phyloP scores from a whole-genome alignment of 2,888 invertebrate genomes.

The Macroteleia sp. region DNA sequence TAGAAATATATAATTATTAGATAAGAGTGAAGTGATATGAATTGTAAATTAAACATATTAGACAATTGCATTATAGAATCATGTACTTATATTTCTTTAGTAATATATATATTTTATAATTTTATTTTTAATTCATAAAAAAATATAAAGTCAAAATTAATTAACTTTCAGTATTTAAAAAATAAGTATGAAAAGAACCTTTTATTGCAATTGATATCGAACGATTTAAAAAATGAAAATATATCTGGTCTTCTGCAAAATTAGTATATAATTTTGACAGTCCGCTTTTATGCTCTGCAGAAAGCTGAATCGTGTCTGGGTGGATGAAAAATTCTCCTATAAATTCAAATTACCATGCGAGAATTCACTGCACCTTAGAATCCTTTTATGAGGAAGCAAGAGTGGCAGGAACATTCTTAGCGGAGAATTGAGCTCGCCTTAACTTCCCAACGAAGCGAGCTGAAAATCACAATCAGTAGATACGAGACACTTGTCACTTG shows the following conservation, averaged over 20 bases:
- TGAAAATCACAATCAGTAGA: slow-evolving; percentile 56
- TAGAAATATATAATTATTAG: too few relatives aligned
- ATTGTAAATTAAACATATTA: too few relatives aligned
- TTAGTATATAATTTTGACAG: slow-evolving; percentile 66
- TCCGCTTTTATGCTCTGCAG: slow-evolving; percentile 10
- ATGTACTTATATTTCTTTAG: too few relatives aligned
- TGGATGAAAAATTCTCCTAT: slow-evolving; percentile 58
- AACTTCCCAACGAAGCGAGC: slow-evolving; percentile 39
- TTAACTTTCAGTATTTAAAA: too few relatives aligned
- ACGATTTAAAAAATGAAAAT: too few relatives aligned
- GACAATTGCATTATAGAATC: too few relatives aligned
- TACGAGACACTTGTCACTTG: slow-evolving; percentile 52
- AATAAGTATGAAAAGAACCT: too few relatives aligned
- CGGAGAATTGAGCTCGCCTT: slow-evolving; percentile 45
- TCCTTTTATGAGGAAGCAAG: slow-evolving; percentile 50
- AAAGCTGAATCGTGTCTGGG: slow-evolving; percentile 47
- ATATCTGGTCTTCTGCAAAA: slow-evolving; percentile 59
- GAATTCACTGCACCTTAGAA: slow-evolving; percentile 49
- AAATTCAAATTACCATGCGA: slow-evolving; percentile 67
- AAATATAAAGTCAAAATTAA: too few relatives aligned
- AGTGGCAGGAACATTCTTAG: slow-evolving; percentile 57
- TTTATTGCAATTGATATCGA: too few relatives aligned
- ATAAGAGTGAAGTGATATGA: too few relatives aligned
- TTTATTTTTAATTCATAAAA: too few relatives aligned
- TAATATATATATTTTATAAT: too few relatives aligned